A percentile compares a stretch with the other conserved stretches of the same genome.
Evolutionary conservation across 2,113 vertebrate species (phyloP).

Genomic region (Narcine bancroftii): DNA sequence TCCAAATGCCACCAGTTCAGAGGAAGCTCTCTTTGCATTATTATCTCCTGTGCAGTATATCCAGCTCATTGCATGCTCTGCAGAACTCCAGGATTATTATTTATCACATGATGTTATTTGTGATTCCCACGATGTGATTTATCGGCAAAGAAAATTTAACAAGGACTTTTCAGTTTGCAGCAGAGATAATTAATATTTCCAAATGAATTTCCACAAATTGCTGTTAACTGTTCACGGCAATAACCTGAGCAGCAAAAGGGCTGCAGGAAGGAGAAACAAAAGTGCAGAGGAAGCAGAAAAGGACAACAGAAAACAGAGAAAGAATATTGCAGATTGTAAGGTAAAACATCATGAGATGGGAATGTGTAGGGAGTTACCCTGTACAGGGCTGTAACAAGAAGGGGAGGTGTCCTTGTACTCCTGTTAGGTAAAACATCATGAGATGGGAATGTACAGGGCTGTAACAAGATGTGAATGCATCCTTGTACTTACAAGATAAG

Average conservation of each 20-base stretch:
- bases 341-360: no score
- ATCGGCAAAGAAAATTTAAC: neutral
- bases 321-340: neutral
- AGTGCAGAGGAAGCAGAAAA: neutral
- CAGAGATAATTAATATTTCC: neutral
- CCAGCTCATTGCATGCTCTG: neutral
- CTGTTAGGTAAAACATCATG: no score
- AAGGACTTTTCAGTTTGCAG: neutral
- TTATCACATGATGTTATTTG: neutral
- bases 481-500: no score
- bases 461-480: no score
- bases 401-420: no score
- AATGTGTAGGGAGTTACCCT: no score
- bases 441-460: no score
- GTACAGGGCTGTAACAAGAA: no score
- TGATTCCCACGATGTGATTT: neutral
- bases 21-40: neutral
- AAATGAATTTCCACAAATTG: neutral
- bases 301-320: neutral
- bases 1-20: conserved; percentile 1
- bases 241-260: neutral
- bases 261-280: neutral
- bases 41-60: neutral
- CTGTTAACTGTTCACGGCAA: neutral
- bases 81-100: neutral